Base-by-base conservation (phyloP, 2,113 vertebrate species). In the Amphilophus citrinellus region DNA sequence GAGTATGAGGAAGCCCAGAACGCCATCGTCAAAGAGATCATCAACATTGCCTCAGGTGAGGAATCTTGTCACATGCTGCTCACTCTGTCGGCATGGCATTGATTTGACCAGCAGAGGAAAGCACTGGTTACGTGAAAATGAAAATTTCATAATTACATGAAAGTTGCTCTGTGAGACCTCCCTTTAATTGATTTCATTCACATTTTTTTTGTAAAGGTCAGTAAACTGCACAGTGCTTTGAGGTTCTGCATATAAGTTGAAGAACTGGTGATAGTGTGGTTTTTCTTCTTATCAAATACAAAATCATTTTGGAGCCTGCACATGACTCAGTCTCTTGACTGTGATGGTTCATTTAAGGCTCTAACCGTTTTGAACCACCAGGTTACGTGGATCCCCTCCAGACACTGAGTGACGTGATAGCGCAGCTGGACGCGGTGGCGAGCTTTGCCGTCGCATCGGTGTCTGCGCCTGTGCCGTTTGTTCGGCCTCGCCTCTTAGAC, bases 1-100 rank as follows among this genome's bases (percentile, higher is more conserved):
- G 98, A 99, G 78, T 99, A 99, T 39, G 98, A 99, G 92, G 98
- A 98, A 87, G 97, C 97, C 62, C 98, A 99, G 94, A 96, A 99
- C 35, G 98, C 97, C 65, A 98, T 99, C 44, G 98, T 99, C 61
- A 99, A 98, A 90, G 98, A 99, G 95, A 99, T 99, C 84, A 97
- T 99, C 91, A 97, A 96, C 91, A 99, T 99, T 63, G 97, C 98
- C 90, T 97, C 98, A 92, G 98, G 98, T 99, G 93, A 96, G 83
- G 83, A 61, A 30, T 5, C 18, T 3, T 4, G 27, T 82, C 89
- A 71, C 82, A 73, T 89, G 88, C 30, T n/a, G 37, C 39, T 27
- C 68, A n/a, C 53, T 18, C 13, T 15, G 0, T 56, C 15, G 6
- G 56, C 76, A 11, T 79, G 63, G 6, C 71, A 76, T 81, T 1